Evolutionary conservation across 2,797 vertebrate genomes (phyloP).

Genomic region (Poecilia velifera): DNA sequence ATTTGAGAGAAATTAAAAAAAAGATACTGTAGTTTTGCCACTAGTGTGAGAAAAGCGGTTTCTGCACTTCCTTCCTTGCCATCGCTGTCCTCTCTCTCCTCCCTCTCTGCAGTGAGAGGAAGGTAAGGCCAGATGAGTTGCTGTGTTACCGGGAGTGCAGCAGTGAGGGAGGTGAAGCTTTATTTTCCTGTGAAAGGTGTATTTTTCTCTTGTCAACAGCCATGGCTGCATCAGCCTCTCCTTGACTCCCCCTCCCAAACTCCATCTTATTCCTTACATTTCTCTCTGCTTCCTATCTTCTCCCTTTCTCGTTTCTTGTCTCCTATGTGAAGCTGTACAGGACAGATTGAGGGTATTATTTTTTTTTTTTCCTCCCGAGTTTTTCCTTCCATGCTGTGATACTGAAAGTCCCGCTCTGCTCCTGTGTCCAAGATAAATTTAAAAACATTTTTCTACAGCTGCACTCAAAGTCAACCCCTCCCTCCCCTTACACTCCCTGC

Average conservation of each 20-base stretch:
- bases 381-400: constrained; percentile 65
- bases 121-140: constrained; percentile 64
- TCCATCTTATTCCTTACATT: constrained; percentile 61
- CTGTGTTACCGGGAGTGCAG: constrained; percentile 71
- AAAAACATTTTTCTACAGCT: constrained; percentile 74
- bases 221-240: constrained; percentile 74
- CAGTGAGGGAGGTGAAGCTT: constrained; percentile 71
- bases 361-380: constrained; percentile 43
- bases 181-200: constrained; percentile 75
- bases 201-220: constrained; percentile 80
- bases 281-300: constrained; percentile 34
- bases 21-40: constrained; percentile 48
- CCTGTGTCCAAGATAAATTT: constrained; percentile 74
- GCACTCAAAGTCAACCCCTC: constrained; percentile 66
- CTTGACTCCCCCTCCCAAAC: constrained; percentile 60
- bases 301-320: constrained; percentile 22
- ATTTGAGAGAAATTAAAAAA: constrained; percentile 50
- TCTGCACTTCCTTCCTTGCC: neutral
- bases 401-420: constrained; percentile 72
- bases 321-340: constrained; percentile 66
- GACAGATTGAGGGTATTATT: constrained; percentile 77
- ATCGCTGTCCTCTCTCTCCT: constrained; percentile 9
- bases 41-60: constrained; percentile 50
- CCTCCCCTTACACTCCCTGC: neutral
- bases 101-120: constrained; percentile 41